Percentiles rank a stretch among this genome's conserved stretches.
Conservation (phyloP, 2,888 invertebrate genomes). For the Papilio protenor region DNA sequence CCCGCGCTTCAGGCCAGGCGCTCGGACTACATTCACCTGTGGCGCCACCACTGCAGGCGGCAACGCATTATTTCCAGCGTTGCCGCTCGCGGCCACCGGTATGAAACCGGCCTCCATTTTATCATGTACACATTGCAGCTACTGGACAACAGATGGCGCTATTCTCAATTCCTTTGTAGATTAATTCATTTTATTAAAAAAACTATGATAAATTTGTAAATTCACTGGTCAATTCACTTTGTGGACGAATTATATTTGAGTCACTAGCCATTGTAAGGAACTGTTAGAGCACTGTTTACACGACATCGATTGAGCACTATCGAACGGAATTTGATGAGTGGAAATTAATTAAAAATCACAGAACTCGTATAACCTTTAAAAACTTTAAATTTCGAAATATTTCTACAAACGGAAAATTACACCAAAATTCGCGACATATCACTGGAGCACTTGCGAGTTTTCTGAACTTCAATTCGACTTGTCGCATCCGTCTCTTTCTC, state of each 20-base stretch:
- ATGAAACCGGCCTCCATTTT: constrained; percentile 81
- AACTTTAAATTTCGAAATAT: constrained; percentile 48
- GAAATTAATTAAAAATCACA: constrained; percentile 45
- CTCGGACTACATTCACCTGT: constrained; percentile 88
- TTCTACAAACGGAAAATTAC: constrained; percentile 50
- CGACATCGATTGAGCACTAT: constrained; percentile 53
- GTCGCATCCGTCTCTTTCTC: constrained; percentile 53
- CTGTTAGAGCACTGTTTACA: constrained; percentile 51
- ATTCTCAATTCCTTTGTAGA: constrained; percentile 46
- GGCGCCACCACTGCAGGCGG: constrained; percentile 73
- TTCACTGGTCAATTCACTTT: constrained; percentile 67
- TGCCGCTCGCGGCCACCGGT: constrained; percentile 65
- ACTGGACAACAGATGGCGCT: constrained; percentile 69
- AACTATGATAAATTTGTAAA: constrained; percentile 49
- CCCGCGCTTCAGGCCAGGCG: constrained; percentile 91
- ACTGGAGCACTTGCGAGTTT: constrained; percentile 50
- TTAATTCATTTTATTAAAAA: constrained; percentile 51
- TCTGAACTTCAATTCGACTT: constrained; percentile 52
- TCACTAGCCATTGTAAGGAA: constrained; percentile 73
- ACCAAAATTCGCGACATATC: constrained; percentile 52
- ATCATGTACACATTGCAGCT: constrained; percentile 61
- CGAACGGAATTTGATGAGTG: constrained; percentile 51
- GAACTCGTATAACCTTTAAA: constrained; percentile 35
- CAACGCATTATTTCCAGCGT: constrained; percentile 58
- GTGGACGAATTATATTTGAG: constrained; percentile 61